Conservation (phyloP, 2,888 invertebrate genomes). For the Odontocolon sp. region DNA sequence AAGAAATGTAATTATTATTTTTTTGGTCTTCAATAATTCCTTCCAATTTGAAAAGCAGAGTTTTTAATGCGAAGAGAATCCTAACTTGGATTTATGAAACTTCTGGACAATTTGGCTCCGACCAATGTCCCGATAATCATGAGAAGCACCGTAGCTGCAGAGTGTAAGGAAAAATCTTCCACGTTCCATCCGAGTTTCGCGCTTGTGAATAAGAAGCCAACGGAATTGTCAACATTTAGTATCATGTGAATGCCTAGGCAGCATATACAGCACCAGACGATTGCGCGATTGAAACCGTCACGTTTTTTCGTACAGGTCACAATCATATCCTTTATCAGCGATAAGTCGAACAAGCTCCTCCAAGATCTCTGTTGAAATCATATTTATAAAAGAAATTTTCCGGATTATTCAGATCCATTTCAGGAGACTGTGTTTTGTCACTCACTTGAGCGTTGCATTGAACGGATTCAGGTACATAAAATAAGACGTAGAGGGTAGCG, state of each 20-base stretch:
- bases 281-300: constrained; percentile 82
- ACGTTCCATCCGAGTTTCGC: constrained; percentile 86
- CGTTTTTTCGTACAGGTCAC: constrained; percentile 83
- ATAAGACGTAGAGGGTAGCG: constrained; percentile 81
- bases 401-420: not conserved
- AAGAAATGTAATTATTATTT: not conserved
- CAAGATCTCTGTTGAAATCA: constrained; percentile 79
- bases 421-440: constrained; percentile 1
- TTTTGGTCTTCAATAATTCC: not conserved
- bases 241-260: constrained; percentile 75
- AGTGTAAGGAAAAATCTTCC: constrained; percentile 84
- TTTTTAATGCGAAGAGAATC: not conserved
- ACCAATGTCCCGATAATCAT: constrained; percentile 83
- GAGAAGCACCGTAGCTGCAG: constrained; percentile 82
- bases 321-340: constrained; percentile 83
- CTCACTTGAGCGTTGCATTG: constrained; percentile 63
- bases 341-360: constrained; percentile 80
- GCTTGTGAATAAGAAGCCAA: constrained; percentile 85
- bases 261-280: constrained; percentile 81
- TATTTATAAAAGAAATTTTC: not conserved
- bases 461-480: constrained; percentile 83
- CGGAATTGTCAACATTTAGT: constrained; percentile 80
- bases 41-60: not conserved
- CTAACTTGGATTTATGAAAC: constrained; percentile 28
- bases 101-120: constrained; percentile 82